Evolutionary conservation across 2,797 vertebrate species (phyloP), one percentile per base, ranked within the genome.

Genomic region (Hephaestus fuliginosus): DNA sequence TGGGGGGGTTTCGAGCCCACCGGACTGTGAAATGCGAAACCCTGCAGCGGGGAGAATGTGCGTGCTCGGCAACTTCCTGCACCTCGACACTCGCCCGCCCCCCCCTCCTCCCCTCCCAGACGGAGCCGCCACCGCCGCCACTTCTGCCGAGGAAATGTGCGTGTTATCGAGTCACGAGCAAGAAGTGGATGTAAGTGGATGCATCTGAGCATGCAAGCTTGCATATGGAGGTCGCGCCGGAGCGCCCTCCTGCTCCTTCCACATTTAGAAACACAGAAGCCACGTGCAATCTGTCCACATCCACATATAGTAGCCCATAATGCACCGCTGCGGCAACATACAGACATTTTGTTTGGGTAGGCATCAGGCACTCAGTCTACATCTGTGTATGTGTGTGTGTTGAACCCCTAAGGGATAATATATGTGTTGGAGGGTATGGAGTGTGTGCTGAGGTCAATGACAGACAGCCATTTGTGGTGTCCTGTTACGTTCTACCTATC

Each of bases 21-120:
- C 67, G 78, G 88, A 90, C 88, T 91, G 89, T 93, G 93, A 94
- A 95, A 94, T 92, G 87, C 52, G 83, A 94, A 93, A 92, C 92
- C 91, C 79, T 88, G 89, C 91, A 74, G 89, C 74, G 52, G 79
- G 65, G 74, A 85, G 85, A 92, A 92, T 90, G 89, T 92, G 94
- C 91, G 22, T 80, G 86, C 88, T 91, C 80, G 8, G 92, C 94
- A 94, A 89, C 85, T 89, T 91, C 88, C 77, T 75, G 72, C 70
- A 84, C 76, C 78, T 84, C 88, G 39, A 74, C 43, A 25, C 60
- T 73, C 17, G 10, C 58, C 61, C 43, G 53, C 33, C 55, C 67
- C 33, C 75, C 36, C 70, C 77, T 65, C 67, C 58, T 36, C 64
- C 74, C 12, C 56, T 61, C 69, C 70, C 70, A 74, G 82, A 88